Evolutionary conservation across 2,888 invertebrate species (phyloP).

Genomic region (Oscheius sp.): DNA sequence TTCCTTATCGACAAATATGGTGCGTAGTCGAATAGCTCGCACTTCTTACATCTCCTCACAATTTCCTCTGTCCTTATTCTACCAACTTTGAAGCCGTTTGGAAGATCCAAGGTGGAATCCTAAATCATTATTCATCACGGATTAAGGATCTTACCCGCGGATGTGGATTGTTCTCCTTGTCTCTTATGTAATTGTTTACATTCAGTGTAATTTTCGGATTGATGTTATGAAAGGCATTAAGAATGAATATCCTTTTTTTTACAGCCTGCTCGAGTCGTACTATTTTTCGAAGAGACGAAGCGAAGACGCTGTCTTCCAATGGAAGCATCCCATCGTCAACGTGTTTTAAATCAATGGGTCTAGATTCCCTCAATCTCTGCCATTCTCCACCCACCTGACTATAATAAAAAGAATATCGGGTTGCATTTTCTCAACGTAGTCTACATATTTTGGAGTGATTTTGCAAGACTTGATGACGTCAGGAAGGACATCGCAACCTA

Average conservation of each 20-base stretch:
- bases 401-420: slow-evolving; percentile 12
- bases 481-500: slow-evolving; percentile 14
- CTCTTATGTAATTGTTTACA: slow-evolving; percentile 4
- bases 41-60: slow-evolving; percentile 6
- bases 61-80: slow-evolving; percentile 18
- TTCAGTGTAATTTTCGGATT: neutral
- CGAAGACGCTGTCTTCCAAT: slow-evolving; percentile 17
- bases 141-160: neutral
- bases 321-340: slow-evolving; percentile 20
- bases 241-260: slow-evolving; percentile 3
- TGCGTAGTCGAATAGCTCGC: slow-evolving; percentile 12
- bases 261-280: neutral
- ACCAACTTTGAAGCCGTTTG: slow-evolving; percentile 10
- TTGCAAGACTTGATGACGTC: neutral
- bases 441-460: neutral
- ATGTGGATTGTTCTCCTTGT: no score
- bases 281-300: neutral
- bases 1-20: neutral
- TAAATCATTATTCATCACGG: neutral
- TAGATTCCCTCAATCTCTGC: no score
- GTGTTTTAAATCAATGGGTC: neutral
- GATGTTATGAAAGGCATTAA: slow-evolving; percentile 5
- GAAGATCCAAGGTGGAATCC: neutral
- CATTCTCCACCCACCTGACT: slow-evolving; percentile 1
- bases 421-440: neutral